phyloP scores from a whole-genome alignment of 1,140 invertebrate genomes.

The Sinonovacula constricta region DNA sequence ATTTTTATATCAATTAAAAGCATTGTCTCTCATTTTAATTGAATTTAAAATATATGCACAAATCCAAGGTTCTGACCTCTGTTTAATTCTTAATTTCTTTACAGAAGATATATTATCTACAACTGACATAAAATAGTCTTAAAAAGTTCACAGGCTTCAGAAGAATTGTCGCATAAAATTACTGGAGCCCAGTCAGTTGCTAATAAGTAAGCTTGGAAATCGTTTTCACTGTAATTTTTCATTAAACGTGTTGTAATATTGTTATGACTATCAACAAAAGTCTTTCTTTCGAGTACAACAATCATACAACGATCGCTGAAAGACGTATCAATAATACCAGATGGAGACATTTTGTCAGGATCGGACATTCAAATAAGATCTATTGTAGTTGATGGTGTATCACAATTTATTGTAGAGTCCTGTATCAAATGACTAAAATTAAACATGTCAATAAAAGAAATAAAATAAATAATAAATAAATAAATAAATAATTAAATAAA shows the following conservation, averaged over 20 bases:
- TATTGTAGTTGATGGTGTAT: slow-evolving; percentile 6
- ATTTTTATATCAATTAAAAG: neutral
- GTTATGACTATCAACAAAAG: neutral
- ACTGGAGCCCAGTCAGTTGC: neutral
- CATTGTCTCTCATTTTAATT: too few relatives aligned
- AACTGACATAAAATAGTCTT: neutral
- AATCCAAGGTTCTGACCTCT: slow-evolving; percentile 2
- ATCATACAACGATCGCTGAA: too few relatives aligned
- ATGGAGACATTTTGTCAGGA: slow-evolving; percentile 1
- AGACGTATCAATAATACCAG: too few relatives aligned
- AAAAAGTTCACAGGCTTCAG: too few relatives aligned
- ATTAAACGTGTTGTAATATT: neutral
- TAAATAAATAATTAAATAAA: too few relatives aligned
- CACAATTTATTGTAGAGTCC: slow-evolving; percentile 8
- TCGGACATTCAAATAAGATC: slow-evolving; percentile 26
- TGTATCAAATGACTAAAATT: slow-evolving; percentile 31
- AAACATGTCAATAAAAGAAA: neutral
- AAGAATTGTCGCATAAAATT: neutral
- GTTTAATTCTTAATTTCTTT: slow-evolving; percentile 6
- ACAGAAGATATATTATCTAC: slow-evolving; percentile 1
- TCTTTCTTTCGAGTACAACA: slow-evolving; percentile 7
- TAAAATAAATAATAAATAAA: slow-evolving; percentile 5
- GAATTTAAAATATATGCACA: too few relatives aligned
- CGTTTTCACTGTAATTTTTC: neutral
- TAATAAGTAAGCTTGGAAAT: neutral